Conservation (phyloP, 2,888 invertebrate species). For the Brenthis ino region DNA sequence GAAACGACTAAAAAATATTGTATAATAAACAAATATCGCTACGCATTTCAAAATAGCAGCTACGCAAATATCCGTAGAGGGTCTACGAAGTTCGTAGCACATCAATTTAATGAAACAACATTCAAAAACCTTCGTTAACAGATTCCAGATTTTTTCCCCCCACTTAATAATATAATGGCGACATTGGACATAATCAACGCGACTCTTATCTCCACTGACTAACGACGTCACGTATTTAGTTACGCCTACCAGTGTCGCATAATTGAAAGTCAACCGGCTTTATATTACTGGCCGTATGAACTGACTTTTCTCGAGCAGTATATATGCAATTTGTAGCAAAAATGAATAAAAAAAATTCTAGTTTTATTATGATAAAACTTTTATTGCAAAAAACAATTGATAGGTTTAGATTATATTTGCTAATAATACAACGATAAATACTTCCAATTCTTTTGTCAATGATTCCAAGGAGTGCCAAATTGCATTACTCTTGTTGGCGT, state of each 20-base stretch:
- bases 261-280: constrained; percentile 18
- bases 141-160: constrained; percentile 14
- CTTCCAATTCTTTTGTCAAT: no score
- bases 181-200: constrained; percentile 28
- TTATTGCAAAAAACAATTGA: no score
- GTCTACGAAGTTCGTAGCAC: constrained; percentile 13
- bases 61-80: not conserved
- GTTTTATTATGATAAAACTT: constrained; percentile 7
- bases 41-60: not conserved
- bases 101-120: constrained; percentile 13
- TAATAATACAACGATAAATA: no score
- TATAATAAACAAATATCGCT: not conserved
- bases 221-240: constrained; percentile 76
- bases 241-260: constrained; percentile 47
- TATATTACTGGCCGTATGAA: constrained; percentile 17
- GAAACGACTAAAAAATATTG: no score
- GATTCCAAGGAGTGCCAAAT: no score
- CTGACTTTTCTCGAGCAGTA: constrained; percentile 3
- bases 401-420: no score
- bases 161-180: constrained; percentile 34
- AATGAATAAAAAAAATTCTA: not conserved
- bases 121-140: constrained; percentile 17
- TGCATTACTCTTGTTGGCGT: no score
- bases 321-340: not conserved
- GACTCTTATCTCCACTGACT: constrained; percentile 29